Percentiles rank a stretch among this genome's conserved stretches.
Evolutionary conservation across 2,888 invertebrate genomes (phyloP).

Genomic region (Xestia c-nigrum): DNA sequence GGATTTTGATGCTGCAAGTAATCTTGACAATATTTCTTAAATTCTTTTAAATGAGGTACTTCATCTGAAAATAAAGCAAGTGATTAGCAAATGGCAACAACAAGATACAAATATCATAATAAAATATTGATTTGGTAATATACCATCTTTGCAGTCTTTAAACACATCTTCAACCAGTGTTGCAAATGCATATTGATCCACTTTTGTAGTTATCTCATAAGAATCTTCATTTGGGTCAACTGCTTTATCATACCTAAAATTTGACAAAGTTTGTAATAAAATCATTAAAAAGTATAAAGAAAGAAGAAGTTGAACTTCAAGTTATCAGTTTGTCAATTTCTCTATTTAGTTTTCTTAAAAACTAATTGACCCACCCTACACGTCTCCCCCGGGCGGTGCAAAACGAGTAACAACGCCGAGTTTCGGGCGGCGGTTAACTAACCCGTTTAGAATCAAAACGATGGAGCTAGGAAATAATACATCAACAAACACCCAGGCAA

Average conservation of each 20-base stretch:
- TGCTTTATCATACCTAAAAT: conserved; percentile 92
- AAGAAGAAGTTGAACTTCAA: not conserved
- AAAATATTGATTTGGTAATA: conserved; percentile 30
- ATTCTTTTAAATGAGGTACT: conserved; percentile 92
- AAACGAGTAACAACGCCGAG: no score
- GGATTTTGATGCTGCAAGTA: conserved; percentile 93
- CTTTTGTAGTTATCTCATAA: conserved; percentile 89
- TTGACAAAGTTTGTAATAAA: not conserved
- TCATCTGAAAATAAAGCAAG: conserved; percentile 88
- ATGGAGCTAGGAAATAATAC: no score
- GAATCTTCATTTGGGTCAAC: conserved; percentile 93
- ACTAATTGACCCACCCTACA: no score
- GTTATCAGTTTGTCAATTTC: not conserved
- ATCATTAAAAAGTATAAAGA: no score
- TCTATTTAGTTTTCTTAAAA: no score
- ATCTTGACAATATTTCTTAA: conserved; percentile 93
- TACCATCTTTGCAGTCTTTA: conserved; percentile 91
- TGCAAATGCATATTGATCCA: conserved; percentile 95
- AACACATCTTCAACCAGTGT: conserved; percentile 94
- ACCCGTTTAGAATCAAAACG: no score
- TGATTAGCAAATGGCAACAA: not conserved
- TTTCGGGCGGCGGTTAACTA: no score
- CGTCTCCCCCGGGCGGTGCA: no score
- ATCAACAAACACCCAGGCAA: no score
- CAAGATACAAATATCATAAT: not conserved